Evolutionary conservation across 2,113 vertebrate species (phyloP).

Genomic region (Muntiacus muntjak): DNA sequence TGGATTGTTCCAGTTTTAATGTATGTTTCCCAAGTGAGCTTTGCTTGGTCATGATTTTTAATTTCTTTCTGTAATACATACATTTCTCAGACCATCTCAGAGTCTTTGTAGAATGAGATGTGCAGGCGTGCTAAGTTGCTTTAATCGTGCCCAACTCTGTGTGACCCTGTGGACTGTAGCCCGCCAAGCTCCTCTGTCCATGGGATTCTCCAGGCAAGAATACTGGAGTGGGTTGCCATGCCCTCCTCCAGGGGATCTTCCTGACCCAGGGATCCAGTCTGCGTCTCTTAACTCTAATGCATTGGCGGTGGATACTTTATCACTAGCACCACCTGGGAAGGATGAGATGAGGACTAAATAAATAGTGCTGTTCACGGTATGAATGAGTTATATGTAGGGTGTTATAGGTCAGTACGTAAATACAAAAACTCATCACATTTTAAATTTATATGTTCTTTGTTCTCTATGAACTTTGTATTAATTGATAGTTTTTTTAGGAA

Average conservation of each 20-base stretch:
- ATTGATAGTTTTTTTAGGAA: neutral
- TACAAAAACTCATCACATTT: neutral
- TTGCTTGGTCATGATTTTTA: neutral
- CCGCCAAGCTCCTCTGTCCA: neutral
- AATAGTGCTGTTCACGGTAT: neutral
- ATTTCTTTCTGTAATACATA: neutral
- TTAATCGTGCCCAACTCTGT: neutral
- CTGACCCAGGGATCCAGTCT: neutral
- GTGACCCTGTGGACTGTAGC: neutral
- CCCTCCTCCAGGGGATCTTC: neutral
- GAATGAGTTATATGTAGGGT: neutral
- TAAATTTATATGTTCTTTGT: neutral
- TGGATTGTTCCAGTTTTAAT: neutral
- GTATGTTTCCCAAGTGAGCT: neutral
- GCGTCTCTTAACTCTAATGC: neutral
- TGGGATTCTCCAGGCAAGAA: neutral
- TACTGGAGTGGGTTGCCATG: neutral
- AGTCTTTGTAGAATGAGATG: neutral
- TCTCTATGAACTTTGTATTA: neutral
- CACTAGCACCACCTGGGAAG: neutral
- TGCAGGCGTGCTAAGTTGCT: neutral
- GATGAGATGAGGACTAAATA: neutral
- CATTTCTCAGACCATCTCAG: neutral
- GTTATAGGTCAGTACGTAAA: neutral
- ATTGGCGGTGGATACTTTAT: neutral